These are phyloP conservation scores for Trichogramma pretiosum DNA, from an alignment of 1,140 invertebrate genomes.

Conservation along the genomic window DNA sequence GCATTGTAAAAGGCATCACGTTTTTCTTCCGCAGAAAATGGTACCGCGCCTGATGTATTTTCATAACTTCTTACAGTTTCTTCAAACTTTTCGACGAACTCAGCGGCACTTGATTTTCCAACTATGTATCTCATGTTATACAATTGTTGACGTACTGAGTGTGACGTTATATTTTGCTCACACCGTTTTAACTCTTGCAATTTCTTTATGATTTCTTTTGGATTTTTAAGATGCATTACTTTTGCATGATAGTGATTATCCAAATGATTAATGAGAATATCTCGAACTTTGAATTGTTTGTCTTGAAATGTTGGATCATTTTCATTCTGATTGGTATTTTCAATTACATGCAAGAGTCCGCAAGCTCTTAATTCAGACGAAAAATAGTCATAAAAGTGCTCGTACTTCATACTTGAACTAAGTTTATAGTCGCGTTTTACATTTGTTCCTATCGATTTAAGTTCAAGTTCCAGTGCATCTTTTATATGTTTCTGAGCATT, in stretches of 20 bases:
- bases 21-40: conserved; percentile 19
- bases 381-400: conserved; percentile 17
- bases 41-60: conserved; percentile 1
- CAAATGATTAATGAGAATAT: conserved; percentile 19
- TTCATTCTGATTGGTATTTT: background rate
- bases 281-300: conserved; percentile 14
- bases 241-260: conserved; percentile 18
- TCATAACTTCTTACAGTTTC: conserved; percentile 18
- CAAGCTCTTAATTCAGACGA: conserved; percentile 10
- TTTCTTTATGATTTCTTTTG: conserved; percentile 15
- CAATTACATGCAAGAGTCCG: conserved; percentile 15
- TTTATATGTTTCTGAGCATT: no score
- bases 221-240: conserved; percentile 14
- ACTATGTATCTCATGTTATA: conserved; percentile 14
- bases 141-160: conserved; percentile 11
- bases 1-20: conserved; percentile 22
- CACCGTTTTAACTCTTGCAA: conserved; percentile 21
- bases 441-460: no score
- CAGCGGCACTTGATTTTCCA: conserved; percentile 10
- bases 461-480: no score
- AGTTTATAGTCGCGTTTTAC: conserved; percentile 1
- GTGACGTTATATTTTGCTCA: conserved; percentile 16
- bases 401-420: background rate
- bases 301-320: background rate
- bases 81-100: conserved; percentile 21